Evolutionary conservation across 2,888 invertebrate species (phyloP), one percentile per base, ranked within the genome.

Genomic region (Mellilla xanthometata): DNA sequence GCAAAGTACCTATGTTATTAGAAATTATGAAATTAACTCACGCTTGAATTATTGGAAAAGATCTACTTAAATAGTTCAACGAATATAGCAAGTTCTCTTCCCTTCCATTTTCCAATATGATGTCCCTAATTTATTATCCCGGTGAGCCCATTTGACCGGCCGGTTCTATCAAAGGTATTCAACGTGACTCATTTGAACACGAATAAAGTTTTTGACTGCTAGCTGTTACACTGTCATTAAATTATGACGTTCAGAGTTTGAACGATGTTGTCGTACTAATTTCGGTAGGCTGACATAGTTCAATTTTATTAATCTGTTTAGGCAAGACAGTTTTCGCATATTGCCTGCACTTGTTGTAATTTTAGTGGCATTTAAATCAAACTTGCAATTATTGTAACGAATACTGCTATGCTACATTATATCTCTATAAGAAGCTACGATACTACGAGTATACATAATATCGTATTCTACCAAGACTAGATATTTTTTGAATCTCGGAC

Each of bases 81-180:
- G 24, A 24, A 24, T 24, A 7, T n/a, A 9, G 12, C 22, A 10
- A 10, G 38, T 12, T 31, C 9, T n/a, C n/a, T n/a, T n/a, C n/a
- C n/a, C 30, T 8, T 24, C 30, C 7, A 22, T 39, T 39, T 22
- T n/a, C n/a, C n/a, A n/a, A 22, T 22, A 28, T 28, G 19, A 15
- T 10, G 7, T 8, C 33, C 39, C 12, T 30, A 7, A 29, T 13
- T 36, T 31, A 27, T 36, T 23, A 36, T 36, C 32, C 33, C 34
- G n/a, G 19, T 23, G 12, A 15, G 36, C 12, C 24, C n/a, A n/a
- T 24, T 15, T 19, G 15, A 19, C 15, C 29, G 41, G 42, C 41
- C 41, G 41, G 38, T 42, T 33, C 54, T 58, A 66, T 68, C 62
- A 60, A 65, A 63, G 63, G 54, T 52, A 39, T 58, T 49, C 28